phyloP scores from a whole-genome alignment of 2,888 invertebrate genomes.

The Micropterix aruncella region DNA sequence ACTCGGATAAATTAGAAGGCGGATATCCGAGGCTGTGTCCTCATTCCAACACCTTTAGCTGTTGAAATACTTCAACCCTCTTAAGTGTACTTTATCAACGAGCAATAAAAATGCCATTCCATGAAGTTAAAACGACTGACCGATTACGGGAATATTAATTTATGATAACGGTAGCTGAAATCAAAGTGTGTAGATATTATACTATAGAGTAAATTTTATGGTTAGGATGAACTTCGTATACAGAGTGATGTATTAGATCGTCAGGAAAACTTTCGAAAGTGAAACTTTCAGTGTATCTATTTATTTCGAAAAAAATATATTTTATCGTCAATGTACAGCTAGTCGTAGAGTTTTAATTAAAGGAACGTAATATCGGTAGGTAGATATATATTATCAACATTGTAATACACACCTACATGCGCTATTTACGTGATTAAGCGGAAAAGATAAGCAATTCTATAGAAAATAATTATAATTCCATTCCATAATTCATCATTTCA shows the following conservation, averaged over 20 bases:
- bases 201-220: no score
- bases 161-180: no score
- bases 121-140: background rate
- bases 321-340: background rate
- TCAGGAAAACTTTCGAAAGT: no score
- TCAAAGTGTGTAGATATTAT: no score
- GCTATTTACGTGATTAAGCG: no score
- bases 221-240: no score
- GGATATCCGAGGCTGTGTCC: slow-evolving; percentile 30
- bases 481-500: background rate
- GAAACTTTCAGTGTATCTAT: background rate
- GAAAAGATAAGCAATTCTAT: background rate
- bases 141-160: background rate
- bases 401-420: no score
- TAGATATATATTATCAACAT: no score
- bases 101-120: background rate
- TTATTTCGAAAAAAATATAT: background rate
- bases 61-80: slow-evolving; percentile 19
- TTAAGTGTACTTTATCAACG: background rate
- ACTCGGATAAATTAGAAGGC: slow-evolving; percentile 19
- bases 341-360: background rate
- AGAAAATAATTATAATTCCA: background rate
- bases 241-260: no score
- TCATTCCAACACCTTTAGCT: slow-evolving; percentile 39
- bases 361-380: no score